These are phyloP conservation scores for Sialia sialis DNA, from an alignment of 2,113 vertebrate species.

Conservation along the genomic window DNA sequence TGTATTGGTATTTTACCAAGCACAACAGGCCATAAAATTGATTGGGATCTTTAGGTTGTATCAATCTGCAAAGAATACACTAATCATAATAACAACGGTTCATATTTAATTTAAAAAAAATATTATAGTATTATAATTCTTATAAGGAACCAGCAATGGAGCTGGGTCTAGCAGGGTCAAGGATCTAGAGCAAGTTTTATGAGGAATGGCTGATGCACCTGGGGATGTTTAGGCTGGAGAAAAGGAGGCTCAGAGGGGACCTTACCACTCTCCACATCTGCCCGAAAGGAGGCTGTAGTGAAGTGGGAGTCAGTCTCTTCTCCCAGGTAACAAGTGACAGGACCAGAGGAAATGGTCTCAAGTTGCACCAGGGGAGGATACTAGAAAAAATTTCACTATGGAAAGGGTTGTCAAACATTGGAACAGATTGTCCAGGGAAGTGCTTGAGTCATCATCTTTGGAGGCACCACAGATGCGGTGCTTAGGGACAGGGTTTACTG, in stretches of 20 bases:
- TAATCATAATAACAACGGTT: not conserved
- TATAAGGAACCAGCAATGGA: not conserved
- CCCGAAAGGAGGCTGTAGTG: not conserved
- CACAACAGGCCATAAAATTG: not conserved
- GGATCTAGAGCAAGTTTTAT: not conserved
- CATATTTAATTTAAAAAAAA: not conserved
- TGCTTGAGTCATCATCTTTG: not conserved
- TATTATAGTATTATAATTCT: not conserved
- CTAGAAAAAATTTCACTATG: not conserved
- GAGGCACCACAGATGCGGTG: rapidly evolving
- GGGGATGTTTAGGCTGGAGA: not conserved
- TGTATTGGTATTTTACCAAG: not conserved
- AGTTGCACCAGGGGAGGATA: not conserved
- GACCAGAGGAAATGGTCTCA: not conserved
- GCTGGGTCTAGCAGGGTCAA: not conserved
- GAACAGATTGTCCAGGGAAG: not conserved
- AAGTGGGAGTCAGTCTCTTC: not conserved
- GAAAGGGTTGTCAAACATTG: not conserved
- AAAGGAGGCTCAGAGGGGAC: not conserved
- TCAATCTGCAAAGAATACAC: not conserved
- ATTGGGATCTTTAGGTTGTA: not conserved
- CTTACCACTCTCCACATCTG: not conserved
- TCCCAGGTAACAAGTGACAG: not conserved
- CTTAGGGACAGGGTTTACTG: not conserved
- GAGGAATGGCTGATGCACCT: not conserved